Evolutionary conservation across 1,140 invertebrate genomes (phyloP).

Genomic region (Drosophila bocki): DNA sequence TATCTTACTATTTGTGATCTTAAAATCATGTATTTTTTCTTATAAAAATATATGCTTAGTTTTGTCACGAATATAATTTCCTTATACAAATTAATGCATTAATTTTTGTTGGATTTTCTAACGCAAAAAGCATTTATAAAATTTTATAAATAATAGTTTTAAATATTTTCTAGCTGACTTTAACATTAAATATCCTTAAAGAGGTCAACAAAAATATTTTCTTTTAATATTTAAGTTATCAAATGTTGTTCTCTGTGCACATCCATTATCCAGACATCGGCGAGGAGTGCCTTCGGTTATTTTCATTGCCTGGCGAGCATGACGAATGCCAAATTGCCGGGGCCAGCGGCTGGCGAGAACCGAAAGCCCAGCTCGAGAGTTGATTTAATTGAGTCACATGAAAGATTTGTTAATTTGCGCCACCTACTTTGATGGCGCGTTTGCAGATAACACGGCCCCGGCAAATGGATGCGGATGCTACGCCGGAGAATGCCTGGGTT

Average conservation of each 20-base stretch:
- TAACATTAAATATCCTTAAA: background rate
- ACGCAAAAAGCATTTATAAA: too few relatives aligned
- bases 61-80: background rate
- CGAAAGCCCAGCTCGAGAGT: slow-evolving; percentile 39
- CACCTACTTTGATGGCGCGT: slow-evolving; percentile 78
- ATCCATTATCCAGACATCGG: slow-evolving; percentile 16
- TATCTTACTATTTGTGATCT: background rate
- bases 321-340: slow-evolving; percentile 78
- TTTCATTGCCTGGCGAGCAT: slow-evolving; percentile 70
- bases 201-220: background rate
- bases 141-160: background rate
- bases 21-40: background rate
- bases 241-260: background rate
- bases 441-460: slow-evolving; percentile 62
- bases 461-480: slow-evolving; percentile 25
- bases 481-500: slow-evolving; percentile 50
- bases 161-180: background rate
- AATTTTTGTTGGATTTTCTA: too few relatives aligned
- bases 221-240: background rate
- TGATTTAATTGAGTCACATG: slow-evolving; percentile 82
- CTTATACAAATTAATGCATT: too few relatives aligned
- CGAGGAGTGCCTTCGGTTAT: slow-evolving; percentile 58
- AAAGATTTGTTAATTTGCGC: slow-evolving; percentile 81
- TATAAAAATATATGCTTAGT: background rate
- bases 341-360: slow-evolving; percentile 40